Evolutionary conservation across 2,113 vertebrate species (phyloP), one percentile per base, ranked within the genome.

Genomic region (Mirza zaza): DNA sequence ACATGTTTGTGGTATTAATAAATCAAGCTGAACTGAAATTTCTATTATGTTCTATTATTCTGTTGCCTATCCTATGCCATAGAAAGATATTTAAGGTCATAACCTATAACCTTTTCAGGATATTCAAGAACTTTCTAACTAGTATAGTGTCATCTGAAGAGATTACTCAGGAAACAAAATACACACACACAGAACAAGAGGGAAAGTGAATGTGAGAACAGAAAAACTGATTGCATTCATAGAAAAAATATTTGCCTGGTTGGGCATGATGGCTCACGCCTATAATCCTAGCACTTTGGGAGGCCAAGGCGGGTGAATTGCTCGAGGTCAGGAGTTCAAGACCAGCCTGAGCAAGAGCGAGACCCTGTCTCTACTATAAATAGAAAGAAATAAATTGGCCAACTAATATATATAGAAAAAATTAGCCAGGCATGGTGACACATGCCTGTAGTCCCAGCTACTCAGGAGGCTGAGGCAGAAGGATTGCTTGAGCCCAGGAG

Each of bases 101-200:
- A 57, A 8, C 1, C 27, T 39, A 9, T 25, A 45, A 63, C 3
- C 2, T 39, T 2, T 20, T 52, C 5, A 73, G 6, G 2, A 11
- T 14, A 14, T 52, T 36, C 3, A 21, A 83, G 52, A 63, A 55
- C 8, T 8, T 76, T 57, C 14, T 94, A 87, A 61, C 2, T 57
- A 39, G 45, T 29, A 8, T 21, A 39, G 2, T 87, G 0, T 13
- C 10, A 1, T 29, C 36, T 45, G 17, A 5, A 63, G 68, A 52
- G 45, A 85, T 71, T 71, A 39, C 12, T 94, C 2, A 85, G 6
- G 3, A 88, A 88, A 21, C 3, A 5, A 71, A 11, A 52, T 6
- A 25, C 12, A 36, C 2, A 34, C 23, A 2, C 15, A 42, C 5
- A 42, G 6, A 36, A 36, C 5, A 2, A 76, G 20, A n/a, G 4